A percentile compares a stretch with the other conserved stretches of the same genome.
Evolutionary conservation across 2,888 invertebrate species (phyloP).

Genomic region (Tryphoninae sp.): DNA sequence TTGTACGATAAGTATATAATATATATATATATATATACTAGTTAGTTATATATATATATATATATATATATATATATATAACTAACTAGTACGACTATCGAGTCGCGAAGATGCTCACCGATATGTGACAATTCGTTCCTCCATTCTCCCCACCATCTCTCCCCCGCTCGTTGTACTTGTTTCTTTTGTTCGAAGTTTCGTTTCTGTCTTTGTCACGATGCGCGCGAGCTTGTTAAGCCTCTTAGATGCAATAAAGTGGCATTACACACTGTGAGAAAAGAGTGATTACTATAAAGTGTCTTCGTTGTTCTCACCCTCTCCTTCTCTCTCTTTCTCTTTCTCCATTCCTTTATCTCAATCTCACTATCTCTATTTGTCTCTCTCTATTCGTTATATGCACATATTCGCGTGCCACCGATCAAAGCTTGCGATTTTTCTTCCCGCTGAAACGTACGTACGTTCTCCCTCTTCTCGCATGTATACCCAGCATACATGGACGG

Average conservation of each 20-base stretch:
- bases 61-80: too few species aligned
- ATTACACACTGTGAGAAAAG: constrained; percentile 34
- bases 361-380: background rate
- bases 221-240: constrained; percentile 58
- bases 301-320: background rate
- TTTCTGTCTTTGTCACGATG: constrained; percentile 15
- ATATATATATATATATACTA: background rate
- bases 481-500: constrained; percentile 29
- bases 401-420: constrained; percentile 55
- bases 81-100: background rate
- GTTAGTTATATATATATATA: background rate
- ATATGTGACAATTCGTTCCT: constrained; percentile 19
- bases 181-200: constrained; percentile 18
- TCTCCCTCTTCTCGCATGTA: constrained; percentile 6
- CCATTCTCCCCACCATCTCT: background rate
- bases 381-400: background rate
- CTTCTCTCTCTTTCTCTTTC: background rate
- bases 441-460: background rate
- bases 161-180: background rate
- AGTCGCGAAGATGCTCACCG: constrained; percentile 49
- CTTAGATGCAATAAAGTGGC: constrained; percentile 58
- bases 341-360: background rate
- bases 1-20: background rate
- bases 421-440: constrained; percentile 25
- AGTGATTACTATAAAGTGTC: background rate